phyloP scores from a whole-genome alignment of 1,140 invertebrate species.

The Scylla paramamosain region DNA sequence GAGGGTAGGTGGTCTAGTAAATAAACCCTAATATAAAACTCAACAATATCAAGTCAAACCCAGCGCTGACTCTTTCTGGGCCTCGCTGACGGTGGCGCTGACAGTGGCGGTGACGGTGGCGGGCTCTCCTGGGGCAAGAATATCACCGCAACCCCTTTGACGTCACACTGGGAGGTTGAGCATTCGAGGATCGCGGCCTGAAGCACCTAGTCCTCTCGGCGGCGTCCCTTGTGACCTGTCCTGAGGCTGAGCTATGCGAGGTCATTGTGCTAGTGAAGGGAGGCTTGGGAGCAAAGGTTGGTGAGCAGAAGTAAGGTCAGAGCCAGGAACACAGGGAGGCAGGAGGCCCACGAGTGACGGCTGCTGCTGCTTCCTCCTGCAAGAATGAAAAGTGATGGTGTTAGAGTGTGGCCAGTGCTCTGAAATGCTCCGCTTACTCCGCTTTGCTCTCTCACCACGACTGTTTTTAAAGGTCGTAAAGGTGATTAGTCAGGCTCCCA shows the following conservation, averaged over 20 bases:
- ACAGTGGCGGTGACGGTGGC: no score
- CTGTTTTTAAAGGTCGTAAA: neutral
- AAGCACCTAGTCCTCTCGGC: no score
- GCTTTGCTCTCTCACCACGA: neutral
- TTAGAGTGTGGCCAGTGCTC: no score
- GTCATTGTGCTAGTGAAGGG: slow-evolving; percentile 27
- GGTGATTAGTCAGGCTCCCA: neutral
- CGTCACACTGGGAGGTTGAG: no score
- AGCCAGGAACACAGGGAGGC: neutral
- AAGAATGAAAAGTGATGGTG: neutral
- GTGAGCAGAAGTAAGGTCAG: slow-evolving; percentile 43
- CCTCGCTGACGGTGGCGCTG: no score
- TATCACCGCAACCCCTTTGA: no score
- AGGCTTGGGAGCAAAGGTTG: neutral
- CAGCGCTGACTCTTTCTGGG: no score
- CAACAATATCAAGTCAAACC: no score
- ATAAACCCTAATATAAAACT: no score
- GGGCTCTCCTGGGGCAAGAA: no score
- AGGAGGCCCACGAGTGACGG: slow-evolving; percentile 27
- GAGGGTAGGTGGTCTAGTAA: neutral
- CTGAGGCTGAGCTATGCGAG: slow-evolving; percentile 5
- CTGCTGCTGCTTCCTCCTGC: slow-evolving; percentile 35
- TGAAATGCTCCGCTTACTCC: no score
- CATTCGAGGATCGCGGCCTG: no score
- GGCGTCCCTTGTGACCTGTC: neutral